Percentiles rank a stretch among this genome's conserved stretches.
These are phyloP conservation scores for Acanthopleura granulata DNA, from an alignment of 2,888 invertebrate species.

Conservation along the genomic window DNA sequence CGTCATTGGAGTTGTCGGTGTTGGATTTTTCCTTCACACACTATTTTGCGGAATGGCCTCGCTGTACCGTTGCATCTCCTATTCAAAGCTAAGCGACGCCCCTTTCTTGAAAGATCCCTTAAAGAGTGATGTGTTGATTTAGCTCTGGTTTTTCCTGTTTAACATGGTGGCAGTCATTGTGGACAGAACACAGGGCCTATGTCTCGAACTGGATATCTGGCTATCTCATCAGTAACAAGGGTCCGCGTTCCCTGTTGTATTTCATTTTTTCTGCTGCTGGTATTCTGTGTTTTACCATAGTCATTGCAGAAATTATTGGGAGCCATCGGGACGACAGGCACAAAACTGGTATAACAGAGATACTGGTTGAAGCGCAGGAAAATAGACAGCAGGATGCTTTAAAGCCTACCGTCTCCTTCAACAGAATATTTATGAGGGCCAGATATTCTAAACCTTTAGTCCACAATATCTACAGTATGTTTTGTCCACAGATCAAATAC, in stretches of 20 bases:
- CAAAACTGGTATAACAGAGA: background rate
- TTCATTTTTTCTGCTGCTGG: conserved; percentile 10
- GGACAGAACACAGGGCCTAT: background rate
- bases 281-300: background rate
- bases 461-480: no score
- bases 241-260: conserved; percentile 34
- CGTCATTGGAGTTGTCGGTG: background rate
- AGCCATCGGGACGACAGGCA: background rate
- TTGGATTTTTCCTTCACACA: background rate
- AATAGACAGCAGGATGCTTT: no score
- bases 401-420: no score
- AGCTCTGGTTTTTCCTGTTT: background rate
- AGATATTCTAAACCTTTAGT: no score
- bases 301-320: background rate
- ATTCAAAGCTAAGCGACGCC: background rate
- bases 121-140: background rate
- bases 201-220: conserved; percentile 35
- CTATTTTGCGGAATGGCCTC: background rate
- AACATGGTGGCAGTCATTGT: background rate
- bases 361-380: no score
- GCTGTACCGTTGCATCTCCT: background rate
- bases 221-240: conserved; percentile 29
- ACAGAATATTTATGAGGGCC: no score
- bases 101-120: background rate
- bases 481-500: no score